A percentile compares a stretch with the other conserved stretches of the same genome.
phyloP scores from a whole-genome alignment of 1,140 invertebrate species.

The Vollenhovia emeryi region DNA sequence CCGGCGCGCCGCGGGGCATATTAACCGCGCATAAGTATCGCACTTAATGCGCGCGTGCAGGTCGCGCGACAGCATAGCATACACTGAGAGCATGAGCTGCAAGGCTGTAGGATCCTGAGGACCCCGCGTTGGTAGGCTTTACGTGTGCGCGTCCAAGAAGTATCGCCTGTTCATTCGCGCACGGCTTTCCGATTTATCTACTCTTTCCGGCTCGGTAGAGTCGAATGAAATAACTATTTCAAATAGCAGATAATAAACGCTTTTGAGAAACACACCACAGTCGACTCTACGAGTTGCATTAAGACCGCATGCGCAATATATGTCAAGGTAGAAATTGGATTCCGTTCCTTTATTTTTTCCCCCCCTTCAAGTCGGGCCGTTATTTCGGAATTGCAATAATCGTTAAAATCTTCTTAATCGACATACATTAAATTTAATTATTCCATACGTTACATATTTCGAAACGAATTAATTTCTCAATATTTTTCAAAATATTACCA shows the following conservation, averaged over 20 bases:
- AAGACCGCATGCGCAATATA: conserved; percentile 18
- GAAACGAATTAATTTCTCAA: neutral
- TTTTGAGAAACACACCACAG: conserved; percentile 1
- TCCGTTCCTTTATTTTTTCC: neutral
- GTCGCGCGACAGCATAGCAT: conserved; percentile 62
- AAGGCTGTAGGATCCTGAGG: conserved; percentile 29
- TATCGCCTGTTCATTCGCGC: conserved; percentile 50
- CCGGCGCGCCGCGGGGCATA: conserved; percentile 59
- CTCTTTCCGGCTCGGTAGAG: conserved; percentile 44
- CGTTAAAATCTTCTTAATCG: conserved; percentile 25
- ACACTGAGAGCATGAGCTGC: conserved; percentile 42
- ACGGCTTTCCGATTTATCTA: conserved; percentile 63
- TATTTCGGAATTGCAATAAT: conserved; percentile 2
- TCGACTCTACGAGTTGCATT: conserved; percentile 16
- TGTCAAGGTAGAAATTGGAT: conserved; percentile 40
- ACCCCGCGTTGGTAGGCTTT: neutral
- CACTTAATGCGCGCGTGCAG: conserved; percentile 69
- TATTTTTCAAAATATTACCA: neutral
- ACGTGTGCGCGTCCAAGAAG: conserved; percentile 37
- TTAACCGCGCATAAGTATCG: conserved; percentile 69
- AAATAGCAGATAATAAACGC: conserved; percentile 28
- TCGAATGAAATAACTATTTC: conserved; percentile 43
- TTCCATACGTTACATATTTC: neutral
- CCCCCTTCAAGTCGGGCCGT: neutral
- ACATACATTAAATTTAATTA: conserved; percentile 21